A percentile compares a stretch with the other conserved stretches of the same genome.
phyloP scores from a whole-genome alignment of 2,888 invertebrate species.

The Marasmarcha lunaedactyla region DNA sequence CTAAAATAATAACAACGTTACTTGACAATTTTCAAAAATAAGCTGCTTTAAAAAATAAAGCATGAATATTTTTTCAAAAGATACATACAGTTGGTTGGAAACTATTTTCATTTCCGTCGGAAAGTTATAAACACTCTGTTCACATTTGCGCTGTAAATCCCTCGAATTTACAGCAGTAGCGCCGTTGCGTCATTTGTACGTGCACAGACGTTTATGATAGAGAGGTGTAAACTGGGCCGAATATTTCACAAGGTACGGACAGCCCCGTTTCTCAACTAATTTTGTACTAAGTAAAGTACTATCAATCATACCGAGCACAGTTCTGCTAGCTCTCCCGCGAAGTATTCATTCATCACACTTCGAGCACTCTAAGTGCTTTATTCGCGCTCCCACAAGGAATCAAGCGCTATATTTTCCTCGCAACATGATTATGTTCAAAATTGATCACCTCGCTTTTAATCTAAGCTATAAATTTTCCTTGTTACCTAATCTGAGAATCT shows the following conservation, averaged over 20 bases:
- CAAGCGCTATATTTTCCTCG: conserved; percentile 14
- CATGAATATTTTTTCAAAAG: no score
- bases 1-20: no score
- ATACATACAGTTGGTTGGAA: no score
- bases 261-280: conserved; percentile 25
- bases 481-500: no score
- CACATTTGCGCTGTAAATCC: no score
- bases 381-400: conserved; percentile 21
- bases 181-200: no score
- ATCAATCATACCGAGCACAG: conserved; percentile 57
- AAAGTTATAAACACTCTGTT: no score
- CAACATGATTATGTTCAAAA: conserved; percentile 4
- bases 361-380: conserved; percentile 56
- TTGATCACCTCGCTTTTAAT: conserved; percentile 1
- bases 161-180: no score
- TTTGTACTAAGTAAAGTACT: conserved; percentile 38
- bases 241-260: not conserved
- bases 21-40: no score
- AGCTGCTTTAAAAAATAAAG: no score
- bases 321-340: conserved; percentile 26
- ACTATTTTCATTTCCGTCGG: no score
- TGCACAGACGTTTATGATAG: not conserved
- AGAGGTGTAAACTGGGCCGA: not conserved
- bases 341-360: conserved; percentile 60
- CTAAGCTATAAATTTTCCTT: not conserved